Evolutionary conservation across 1,140 invertebrate genomes (phyloP).

Genomic region (Limonius californicus): DNA sequence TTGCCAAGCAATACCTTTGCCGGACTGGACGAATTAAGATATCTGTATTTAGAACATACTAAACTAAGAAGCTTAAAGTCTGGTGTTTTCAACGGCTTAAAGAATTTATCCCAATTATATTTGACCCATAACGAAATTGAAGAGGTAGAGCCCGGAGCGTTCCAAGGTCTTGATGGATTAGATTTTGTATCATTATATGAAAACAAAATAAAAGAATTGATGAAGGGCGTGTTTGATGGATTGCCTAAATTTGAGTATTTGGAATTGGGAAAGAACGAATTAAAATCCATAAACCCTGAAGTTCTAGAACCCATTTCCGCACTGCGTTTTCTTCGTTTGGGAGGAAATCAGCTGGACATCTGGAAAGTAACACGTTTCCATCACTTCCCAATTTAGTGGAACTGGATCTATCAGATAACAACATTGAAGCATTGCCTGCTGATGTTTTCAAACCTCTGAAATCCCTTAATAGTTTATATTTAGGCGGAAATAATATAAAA

Average conservation of each 20-base stretch:
- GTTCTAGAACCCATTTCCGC: too few relatives aligned
- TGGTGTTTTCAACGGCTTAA: too few relatives aligned
- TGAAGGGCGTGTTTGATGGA: not conserved
- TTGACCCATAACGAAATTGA: not conserved
- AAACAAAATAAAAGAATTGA: not conserved
- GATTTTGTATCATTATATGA: not conserved
- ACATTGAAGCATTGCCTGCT: not conserved
- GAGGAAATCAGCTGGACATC: too few relatives aligned
- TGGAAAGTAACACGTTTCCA: not conserved
- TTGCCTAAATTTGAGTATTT: not conserved
- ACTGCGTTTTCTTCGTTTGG: too few relatives aligned
- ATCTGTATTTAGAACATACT: too few relatives aligned
- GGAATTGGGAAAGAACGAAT: too few relatives aligned
- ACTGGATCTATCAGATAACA: too few relatives aligned
- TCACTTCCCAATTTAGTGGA: not conserved
- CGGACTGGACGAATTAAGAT: too few relatives aligned
- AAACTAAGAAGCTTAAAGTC: too few relatives aligned
- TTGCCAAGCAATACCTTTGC: too few relatives aligned
- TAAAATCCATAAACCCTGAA: not conserved
- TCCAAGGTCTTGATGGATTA: not conserved
- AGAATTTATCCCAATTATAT: not conserved
- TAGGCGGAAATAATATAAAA: not conserved
- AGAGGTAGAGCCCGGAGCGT: not conserved
- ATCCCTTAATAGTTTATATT: not conserved
- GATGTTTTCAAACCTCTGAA: not conserved